Conservation (phyloP, 2,888 invertebrate genomes). For the Conchocele bisecta region DNA sequence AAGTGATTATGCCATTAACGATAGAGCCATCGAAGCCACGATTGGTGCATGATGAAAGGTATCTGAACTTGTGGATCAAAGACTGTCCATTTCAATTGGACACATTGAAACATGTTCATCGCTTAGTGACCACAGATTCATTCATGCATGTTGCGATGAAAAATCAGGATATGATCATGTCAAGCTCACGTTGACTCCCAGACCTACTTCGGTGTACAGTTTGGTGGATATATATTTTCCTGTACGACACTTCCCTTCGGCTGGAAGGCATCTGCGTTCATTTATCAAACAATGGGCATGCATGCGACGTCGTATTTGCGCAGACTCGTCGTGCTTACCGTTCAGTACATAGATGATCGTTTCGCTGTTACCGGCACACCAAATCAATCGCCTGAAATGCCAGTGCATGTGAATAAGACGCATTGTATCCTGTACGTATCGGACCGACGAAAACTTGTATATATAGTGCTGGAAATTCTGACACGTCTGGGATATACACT, state of each 20-base stretch:
- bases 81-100: constrained; percentile 32
- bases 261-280: constrained; percentile 17
- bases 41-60: constrained; percentile 36
- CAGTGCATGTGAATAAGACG: not conserved
- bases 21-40: constrained; percentile 37
- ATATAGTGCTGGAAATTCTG: constrained; percentile 18
- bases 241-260: constrained; percentile 32
- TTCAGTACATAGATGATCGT: constrained; percentile 22
- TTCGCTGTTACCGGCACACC: too few species aligned
- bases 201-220: constrained; percentile 25
- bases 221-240: constrained; percentile 22
- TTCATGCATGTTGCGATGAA: constrained; percentile 25
- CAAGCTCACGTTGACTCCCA: not conserved
- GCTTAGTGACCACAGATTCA: constrained; percentile 10
- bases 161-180: constrained; percentile 43
- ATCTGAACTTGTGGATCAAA: constrained; percentile 33
- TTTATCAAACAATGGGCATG: constrained; percentile 24
- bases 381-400: too few species aligned
- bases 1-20: constrained; percentile 20
- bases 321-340: not conserved
- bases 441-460: constrained; percentile 8
- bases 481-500: constrained; percentile 35
- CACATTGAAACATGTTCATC: constrained; percentile 25
- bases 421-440: not conserved
- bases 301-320: constrained; percentile 12